phyloP scores from a whole-genome alignment of 2,797 vertebrate species.

The Enteromius viviparus region DNA sequence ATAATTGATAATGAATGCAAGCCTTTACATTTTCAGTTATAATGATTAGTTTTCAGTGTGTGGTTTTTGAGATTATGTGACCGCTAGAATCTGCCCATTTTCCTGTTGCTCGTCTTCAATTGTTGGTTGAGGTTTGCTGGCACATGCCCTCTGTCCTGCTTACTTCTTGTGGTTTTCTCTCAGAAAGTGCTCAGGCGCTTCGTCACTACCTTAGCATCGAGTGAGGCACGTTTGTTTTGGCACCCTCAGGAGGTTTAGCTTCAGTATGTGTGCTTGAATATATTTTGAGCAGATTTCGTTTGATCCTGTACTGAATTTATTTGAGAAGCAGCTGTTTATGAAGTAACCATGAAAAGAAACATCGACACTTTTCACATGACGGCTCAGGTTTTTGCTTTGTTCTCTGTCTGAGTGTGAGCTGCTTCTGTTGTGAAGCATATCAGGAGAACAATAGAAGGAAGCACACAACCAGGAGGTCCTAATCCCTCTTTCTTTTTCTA shows the following conservation, averaged over 20 bases:
- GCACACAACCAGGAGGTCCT: slow-evolving; percentile 36
- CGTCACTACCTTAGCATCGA: slow-evolving; percentile 12
- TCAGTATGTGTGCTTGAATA: slow-evolving; percentile 23
- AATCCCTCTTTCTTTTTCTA: slow-evolving; percentile 39
- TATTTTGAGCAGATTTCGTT: slow-evolving; percentile 14
- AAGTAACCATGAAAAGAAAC: not conserved
- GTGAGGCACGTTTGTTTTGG: slow-evolving; percentile 40
- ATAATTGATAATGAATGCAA: slow-evolving; percentile 29
- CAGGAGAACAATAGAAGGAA: slow-evolving; percentile 56
- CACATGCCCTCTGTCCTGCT: slow-evolving; percentile 12
- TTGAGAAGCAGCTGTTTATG: slow-evolving; percentile 1
- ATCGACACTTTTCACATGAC: not conserved
- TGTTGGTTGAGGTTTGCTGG: slow-evolving; percentile 18
- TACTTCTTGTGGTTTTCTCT: slow-evolving; percentile 34
- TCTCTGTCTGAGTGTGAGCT: slow-evolving; percentile 24
- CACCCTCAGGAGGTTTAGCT: slow-evolving; percentile 17
- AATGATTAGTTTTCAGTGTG: slow-evolving; percentile 35
- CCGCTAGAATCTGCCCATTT: slow-evolving; percentile 17
- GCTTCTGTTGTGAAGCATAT: slow-evolving; percentile 39
- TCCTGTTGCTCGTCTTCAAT: not conserved
- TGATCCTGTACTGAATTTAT: not conserved
- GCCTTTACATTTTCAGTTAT: slow-evolving; percentile 31
- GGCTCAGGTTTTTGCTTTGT: slow-evolving; percentile 1
- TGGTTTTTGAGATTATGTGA: slow-evolving; percentile 29
- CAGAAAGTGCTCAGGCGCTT: not conserved